Conservation (phyloP, 2,797 vertebrate genomes). For the Sorex maritimensis region DNA sequence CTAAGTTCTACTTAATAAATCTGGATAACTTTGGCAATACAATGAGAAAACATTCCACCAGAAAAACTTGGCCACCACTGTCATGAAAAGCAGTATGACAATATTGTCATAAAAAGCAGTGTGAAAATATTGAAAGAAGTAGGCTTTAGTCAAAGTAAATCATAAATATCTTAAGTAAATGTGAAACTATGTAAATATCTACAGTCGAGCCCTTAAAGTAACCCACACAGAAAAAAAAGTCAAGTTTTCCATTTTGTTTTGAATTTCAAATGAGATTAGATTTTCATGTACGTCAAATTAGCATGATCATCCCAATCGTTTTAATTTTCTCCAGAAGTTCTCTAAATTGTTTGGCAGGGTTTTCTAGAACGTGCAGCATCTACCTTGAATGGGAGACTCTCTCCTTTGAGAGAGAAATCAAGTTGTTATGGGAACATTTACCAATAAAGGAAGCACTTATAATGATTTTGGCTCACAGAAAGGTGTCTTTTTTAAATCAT, state of each 20-base stretch:
- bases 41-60: not conserved
- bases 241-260: slow-evolving; percentile 4
- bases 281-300: slow-evolving; percentile 6
- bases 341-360: slow-evolving; percentile 73
- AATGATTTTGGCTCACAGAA: slow-evolving; percentile 75
- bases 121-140: not conserved
- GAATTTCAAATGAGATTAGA: slow-evolving; percentile 47
- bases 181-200: not conserved
- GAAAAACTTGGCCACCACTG: slow-evolving; percentile 2
- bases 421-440: slow-evolving; percentile 79
- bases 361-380: slow-evolving; percentile 60
- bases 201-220: not conserved
- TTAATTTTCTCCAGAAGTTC: slow-evolving; percentile 53
- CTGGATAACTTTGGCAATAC: slow-evolving; percentile 18
- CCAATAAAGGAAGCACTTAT: slow-evolving; percentile 81
- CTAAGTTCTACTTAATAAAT: slow-evolving; percentile 11
- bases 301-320: slow-evolving; percentile 54
- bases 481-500: slow-evolving; percentile 73
- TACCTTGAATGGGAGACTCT: slow-evolving; percentile 65
- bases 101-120: too few species aligned
- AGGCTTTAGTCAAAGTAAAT: slow-evolving; percentile 32
- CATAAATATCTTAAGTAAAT: not conserved
- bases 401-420: slow-evolving; percentile 79
- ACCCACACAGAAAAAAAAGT: not conserved
- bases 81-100: not conserved